Evolutionary conservation across 1,140 invertebrate genomes (phyloP), one percentile per base, ranked within the genome.

Genomic region (Pseudomyrmex dendroicus): DNA sequence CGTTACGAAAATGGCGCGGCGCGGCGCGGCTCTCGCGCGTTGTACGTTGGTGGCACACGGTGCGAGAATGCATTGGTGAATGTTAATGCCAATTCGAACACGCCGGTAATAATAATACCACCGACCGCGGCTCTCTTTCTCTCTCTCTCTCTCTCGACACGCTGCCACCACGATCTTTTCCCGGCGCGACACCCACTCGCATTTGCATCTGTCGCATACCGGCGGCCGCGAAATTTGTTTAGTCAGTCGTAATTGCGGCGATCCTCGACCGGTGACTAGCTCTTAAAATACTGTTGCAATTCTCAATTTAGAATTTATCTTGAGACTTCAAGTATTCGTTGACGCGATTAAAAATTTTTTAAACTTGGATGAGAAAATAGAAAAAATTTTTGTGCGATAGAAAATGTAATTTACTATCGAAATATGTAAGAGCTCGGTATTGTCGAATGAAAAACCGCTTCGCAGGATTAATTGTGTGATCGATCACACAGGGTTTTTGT

Each of bases 1-100:
- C 90, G 92, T 94, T 93, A 93, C 93, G 90, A 94, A 93, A 94
- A 92, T 74, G 88, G 82, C 87, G 86, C 80, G 61, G 82, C 87
- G 86, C 80, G 61, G 73, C 84, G 44, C 56, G 78, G 44, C 67
- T 52, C 50, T 44, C 70, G 46, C 62, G 61, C 59, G 46, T 35
- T 56, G 17, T 56, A 25, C 56, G 80, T 44, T 76, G 50, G 82
- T 15, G 82, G 76, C 17, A 64, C 77, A 61, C 63, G 56, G 17
- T 35, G 35, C 5, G 73, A 52, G 73, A 88, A 80, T 77, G 68
- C 76, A 84, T 86, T 85, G 68, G 87, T 89, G 88, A 89, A 89
- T 89, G 88, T 89, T 89, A 89, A 89, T 89, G 88, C 88, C 88
- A 89, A 89, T 89, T 87, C 88, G 70, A 87, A 84, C 84, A 84